Base-by-base conservation (phyloP, 1,140 invertebrate species). In the Trissolcus basalis region DNA sequence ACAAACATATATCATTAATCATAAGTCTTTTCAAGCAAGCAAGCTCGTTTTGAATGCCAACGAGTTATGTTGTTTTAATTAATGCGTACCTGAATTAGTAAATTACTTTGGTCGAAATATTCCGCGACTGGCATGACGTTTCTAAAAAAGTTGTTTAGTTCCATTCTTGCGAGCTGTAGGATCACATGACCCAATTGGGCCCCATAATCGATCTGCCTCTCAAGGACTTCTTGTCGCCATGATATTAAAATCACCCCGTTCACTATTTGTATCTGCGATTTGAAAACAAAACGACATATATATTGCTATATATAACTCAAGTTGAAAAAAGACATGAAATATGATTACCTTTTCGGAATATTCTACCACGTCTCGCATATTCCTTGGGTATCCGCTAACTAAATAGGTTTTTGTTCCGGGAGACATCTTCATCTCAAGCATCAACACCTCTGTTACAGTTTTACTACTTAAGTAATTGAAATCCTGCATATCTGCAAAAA, bases 341-440 rank as follows among this genome's bases (percentile, higher is more conserved):
- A n/a, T 14, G 11, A 44, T 44, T 89, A 96, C 95, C 91, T 96
- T 96, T 83, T 96, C 94, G 0, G 94, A 94, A 84, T 96, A 96
- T 85, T 96, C 95, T 0, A 96, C 95, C 1, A 96, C 94, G 82
- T 97, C 95, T 47, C 94, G 89, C 95, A 96, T 96, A 74, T 94
- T 96, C 53, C 97, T 91, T 11, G 97, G 98, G 90, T 98, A 99
- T 43, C 97, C 97, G 64, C 97, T 97, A 15, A 99, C 94, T 12
- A 99, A 91, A 89, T 96, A 98, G 4, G 96, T 96, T 87, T 95
- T 96, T 44, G 96, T 94, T 59, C 92, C 93, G 50, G 93, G 93
- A 58, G 95, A 92, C 92, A 96, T 95, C 89, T 97, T 97, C 90
- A 98, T 94, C 90, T 98, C 97, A 58, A 97, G 91, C 94, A 96